phyloP scores from a whole-genome alignment of 2,797 vertebrate genomes.

The Hapalemur alaotrensis region DNA sequence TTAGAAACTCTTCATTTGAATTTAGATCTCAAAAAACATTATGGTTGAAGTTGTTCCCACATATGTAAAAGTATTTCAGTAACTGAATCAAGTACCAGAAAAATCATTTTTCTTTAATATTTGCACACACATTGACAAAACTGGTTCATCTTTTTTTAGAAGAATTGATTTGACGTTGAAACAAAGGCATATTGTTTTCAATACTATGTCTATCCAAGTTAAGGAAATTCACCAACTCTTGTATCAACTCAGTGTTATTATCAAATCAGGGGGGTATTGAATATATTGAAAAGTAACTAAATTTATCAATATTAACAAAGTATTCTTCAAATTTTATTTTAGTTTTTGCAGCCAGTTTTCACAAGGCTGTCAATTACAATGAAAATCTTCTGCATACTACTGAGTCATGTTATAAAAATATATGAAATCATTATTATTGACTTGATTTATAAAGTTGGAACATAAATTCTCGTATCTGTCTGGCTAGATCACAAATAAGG shows the following conservation, averaged over 20 bases:
- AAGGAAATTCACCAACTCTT: background rate
- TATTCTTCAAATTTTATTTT: background rate
- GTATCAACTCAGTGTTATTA: background rate
- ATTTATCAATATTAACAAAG: background rate
- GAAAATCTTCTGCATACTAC: background rate
- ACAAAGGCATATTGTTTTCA: background rate
- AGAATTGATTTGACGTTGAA: background rate
- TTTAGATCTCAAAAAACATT: constrained; percentile 35
- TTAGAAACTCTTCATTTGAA: background rate
- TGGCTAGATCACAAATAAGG: background rate
- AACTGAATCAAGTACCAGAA: background rate
- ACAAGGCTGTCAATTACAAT: background rate
- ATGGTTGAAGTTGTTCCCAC: background rate
- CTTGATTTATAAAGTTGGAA: background rate
- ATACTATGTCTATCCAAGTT: background rate
- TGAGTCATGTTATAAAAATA: constrained; percentile 5
- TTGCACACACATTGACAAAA: background rate
- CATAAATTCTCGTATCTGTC: background rate
- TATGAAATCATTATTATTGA: background rate
- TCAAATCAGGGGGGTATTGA: background rate
- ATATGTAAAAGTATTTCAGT: background rate
- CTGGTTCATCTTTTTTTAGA: background rate
- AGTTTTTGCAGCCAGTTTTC: background rate
- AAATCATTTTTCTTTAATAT: background rate
- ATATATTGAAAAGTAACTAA: constrained; percentile 1